These are phyloP conservation scores for Gonatopus flavifemur DNA, from an alignment of 1,140 invertebrate genomes.

Conservation along the genomic window DNA sequence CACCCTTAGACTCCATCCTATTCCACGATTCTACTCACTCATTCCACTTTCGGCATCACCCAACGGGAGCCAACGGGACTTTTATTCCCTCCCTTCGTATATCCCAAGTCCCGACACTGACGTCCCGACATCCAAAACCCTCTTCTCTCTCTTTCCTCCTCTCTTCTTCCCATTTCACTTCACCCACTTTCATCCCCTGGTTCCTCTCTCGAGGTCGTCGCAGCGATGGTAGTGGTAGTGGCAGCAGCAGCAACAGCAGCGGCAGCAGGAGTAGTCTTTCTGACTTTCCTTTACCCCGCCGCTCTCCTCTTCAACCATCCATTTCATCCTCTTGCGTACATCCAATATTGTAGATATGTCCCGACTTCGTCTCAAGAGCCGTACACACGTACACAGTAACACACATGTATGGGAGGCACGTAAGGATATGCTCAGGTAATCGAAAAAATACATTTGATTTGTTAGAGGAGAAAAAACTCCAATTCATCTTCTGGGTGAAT, in stretches of 20 bases:
- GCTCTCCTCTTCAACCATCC: conserved; percentile 17
- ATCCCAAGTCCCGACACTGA: conserved; percentile 37
- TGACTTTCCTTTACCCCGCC: conserved; percentile 10
- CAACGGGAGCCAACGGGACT: conserved; percentile 42
- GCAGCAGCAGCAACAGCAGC: no score
- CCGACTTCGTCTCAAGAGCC: conserved; percentile 37
- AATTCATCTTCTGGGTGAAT: no score
- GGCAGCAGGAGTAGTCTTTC: no score
- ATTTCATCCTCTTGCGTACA: conserved; percentile 37
- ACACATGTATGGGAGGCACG: conserved; percentile 5
- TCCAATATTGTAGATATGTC: conserved; percentile 51
- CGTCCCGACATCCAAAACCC: conserved; percentile 40
- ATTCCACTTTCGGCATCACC: conserved; percentile 44
- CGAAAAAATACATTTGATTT: no score
- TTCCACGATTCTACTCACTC: conserved; percentile 47
- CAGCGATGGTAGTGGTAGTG: no score
- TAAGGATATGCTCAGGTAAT: no score
- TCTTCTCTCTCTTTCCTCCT: not conserved
- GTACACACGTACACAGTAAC: conserved; percentile 13
- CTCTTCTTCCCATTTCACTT: not conserved
- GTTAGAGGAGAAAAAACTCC: no score
- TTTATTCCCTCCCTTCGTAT: conserved; percentile 46
- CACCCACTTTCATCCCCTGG: conserved; percentile 12
- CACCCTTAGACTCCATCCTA: conserved; percentile 47
- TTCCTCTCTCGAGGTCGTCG: conserved; percentile 29